These are phyloP conservation scores for Lycaon pictus DNA, from an alignment of 2,113 vertebrate genomes.

Conservation along the genomic window DNA sequence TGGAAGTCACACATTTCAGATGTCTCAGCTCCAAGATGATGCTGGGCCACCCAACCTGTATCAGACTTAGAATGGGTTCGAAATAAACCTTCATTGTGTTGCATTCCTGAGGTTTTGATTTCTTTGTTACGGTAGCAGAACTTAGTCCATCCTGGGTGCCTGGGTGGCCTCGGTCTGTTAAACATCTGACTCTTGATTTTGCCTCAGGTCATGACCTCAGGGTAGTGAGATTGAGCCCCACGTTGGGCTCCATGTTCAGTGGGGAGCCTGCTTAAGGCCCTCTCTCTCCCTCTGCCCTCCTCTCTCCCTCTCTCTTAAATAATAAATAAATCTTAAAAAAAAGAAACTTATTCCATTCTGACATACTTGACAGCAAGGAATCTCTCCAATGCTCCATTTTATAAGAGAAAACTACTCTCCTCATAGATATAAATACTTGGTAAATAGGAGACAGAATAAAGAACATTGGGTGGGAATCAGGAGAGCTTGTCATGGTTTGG, in stretches of 20 bases:
- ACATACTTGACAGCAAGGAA: background rate
- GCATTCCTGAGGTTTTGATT: background rate
- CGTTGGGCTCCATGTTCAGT: background rate
- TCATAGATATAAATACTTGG: background rate
- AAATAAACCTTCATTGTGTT: background rate
- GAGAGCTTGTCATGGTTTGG: background rate
- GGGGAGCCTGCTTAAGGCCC: background rate
- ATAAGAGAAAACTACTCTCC: background rate
- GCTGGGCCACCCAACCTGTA: background rate
- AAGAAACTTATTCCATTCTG: background rate
- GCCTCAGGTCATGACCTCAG: background rate
- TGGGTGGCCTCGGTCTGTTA: background rate
- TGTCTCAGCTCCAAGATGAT: background rate
- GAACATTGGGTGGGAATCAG: background rate
- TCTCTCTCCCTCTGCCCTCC: background rate
- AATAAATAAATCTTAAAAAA: background rate
- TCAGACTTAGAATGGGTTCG: background rate
- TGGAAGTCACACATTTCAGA: background rate
- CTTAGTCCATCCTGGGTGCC: background rate
- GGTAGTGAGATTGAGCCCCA: background rate
- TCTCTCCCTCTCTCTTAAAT: background rate
- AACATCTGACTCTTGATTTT: background rate
- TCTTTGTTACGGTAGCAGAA: background rate
- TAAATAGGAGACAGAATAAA: background rate
- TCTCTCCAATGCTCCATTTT: background rate